Evolutionary conservation across 2,113 vertebrate species (phyloP).

Genomic region (Zapus hudsonius): DNA sequence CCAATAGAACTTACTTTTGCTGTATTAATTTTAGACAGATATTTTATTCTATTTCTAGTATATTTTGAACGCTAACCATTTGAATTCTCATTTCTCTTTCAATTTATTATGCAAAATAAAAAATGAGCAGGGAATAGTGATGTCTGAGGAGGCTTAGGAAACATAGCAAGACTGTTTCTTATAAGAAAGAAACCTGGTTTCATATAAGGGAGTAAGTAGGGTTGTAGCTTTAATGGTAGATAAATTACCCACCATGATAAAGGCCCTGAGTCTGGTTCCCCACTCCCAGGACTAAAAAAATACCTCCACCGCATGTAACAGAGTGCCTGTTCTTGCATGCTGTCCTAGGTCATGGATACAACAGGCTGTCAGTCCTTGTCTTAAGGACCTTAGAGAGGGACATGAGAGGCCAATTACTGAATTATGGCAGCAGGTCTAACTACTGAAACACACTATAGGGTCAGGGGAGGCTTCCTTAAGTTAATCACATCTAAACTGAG

Average conservation of each 20-base stretch:
- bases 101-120: not conserved
- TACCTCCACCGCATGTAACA: not conserved
- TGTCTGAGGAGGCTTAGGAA: not conserved
- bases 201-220: not conserved
- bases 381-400: not conserved
- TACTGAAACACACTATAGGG: not conserved
- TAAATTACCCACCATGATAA: not conserved
- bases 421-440: too few relatives aligned
- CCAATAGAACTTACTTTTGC: not conserved
- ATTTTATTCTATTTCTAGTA: not conserved
- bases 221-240: not conserved
- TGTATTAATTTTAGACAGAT: not conserved
- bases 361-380: not conserved
- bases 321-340: not conserved
- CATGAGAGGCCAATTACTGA: not conserved
- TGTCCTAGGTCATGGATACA: not conserved
- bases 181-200: not conserved
- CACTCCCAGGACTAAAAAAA: not conserved
- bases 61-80: slow-evolving; percentile 1
- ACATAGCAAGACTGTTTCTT: not conserved
- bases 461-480: not conserved
- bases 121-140: not conserved
- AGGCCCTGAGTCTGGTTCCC: not conserved
- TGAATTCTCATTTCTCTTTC: not conserved
- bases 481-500: not conserved